Percentiles rank a stretch among this genome's conserved stretches.
These are phyloP conservation scores for Magallana ariakensis DNA, from an alignment of 1,140 invertebrate genomes.

Conservation along the genomic window DNA sequence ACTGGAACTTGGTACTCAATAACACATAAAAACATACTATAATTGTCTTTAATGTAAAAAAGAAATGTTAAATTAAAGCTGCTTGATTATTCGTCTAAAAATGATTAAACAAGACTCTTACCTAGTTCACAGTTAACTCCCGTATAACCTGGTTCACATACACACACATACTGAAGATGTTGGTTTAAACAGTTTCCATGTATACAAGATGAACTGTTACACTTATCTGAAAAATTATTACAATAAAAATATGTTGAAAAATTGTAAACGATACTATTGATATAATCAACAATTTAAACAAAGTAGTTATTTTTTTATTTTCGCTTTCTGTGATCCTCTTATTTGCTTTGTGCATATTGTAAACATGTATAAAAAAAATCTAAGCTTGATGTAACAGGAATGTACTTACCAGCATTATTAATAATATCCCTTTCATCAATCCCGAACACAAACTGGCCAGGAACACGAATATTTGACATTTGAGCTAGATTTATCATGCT, in stretches of 20 bases:
- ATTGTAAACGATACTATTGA: too few species aligned
- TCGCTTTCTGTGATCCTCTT: too few species aligned
- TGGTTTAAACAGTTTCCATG: conserved; percentile 18
- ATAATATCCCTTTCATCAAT: conserved; percentile 6
- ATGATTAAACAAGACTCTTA: neutral
- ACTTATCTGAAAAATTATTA: neutral
- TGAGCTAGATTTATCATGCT: conserved; percentile 36
- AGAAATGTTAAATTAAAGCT: too few species aligned
- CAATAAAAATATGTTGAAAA: too few species aligned
- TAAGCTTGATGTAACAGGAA: neutral
- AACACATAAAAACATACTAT: too few species aligned
- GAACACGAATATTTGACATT: conserved; percentile 40
- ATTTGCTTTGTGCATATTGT: too few species aligned
- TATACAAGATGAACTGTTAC: neutral
- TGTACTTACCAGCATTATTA: neutral
- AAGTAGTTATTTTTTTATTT: too few species aligned
- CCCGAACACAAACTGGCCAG: conserved; percentile 44
- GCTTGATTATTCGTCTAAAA: too few species aligned
- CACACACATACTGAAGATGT: neutral
- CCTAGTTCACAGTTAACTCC: neutral
- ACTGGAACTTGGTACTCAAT: too few species aligned
- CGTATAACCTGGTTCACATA: conserved; percentile 2
- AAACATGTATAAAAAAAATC: neutral
- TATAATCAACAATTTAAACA: too few species aligned
- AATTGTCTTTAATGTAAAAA: too few species aligned